Percentiles rank a stretch among this genome's conserved stretches.
Conservation (phyloP, 37 sponge, comb jelly and placozoan genomes). For the Bolinopsis microptera region DNA sequence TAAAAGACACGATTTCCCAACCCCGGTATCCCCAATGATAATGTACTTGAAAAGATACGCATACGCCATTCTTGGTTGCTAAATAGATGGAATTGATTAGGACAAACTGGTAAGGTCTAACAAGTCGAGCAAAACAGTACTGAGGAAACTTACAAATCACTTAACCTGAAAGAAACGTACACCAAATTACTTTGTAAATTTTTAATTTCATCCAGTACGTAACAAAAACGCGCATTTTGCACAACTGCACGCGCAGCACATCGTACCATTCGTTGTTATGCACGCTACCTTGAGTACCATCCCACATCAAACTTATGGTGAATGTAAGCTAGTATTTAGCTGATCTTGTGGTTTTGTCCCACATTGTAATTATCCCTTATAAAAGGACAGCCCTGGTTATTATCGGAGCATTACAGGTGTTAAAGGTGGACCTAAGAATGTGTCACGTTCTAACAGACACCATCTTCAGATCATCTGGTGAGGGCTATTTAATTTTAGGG, state of each 20-base stretch:
- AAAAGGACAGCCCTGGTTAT: background rate
- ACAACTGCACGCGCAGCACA: background rate
- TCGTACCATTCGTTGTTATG: conserved; percentile 48
- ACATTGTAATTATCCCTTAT: conserved; percentile 39
- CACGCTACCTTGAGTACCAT: background rate
- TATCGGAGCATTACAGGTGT: background rate
- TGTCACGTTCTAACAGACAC: background rate
- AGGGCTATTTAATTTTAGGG: no score
- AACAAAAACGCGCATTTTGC: no score
- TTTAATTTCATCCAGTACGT: no score
- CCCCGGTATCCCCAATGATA: conserved; percentile 99
- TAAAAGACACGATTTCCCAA: conserved; percentile 97
- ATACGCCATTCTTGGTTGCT: conserved; percentile 80
- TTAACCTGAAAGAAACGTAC: background rate
- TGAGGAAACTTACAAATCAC: background rate
- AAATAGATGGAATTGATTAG: no score
- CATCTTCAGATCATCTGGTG: no score
- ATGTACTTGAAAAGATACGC: conserved; percentile 99
- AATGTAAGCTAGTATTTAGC: conserved; percentile 25
- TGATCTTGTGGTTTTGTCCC: conserved; percentile 8
- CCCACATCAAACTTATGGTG: background rate
- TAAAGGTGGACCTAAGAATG: background rate
- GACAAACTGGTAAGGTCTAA: no score
- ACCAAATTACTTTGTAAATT: no score
- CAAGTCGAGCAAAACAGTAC: background rate